Conservation (phyloP, 2,113 vertebrate species). For the Arvicanthis niloticus region DNA sequence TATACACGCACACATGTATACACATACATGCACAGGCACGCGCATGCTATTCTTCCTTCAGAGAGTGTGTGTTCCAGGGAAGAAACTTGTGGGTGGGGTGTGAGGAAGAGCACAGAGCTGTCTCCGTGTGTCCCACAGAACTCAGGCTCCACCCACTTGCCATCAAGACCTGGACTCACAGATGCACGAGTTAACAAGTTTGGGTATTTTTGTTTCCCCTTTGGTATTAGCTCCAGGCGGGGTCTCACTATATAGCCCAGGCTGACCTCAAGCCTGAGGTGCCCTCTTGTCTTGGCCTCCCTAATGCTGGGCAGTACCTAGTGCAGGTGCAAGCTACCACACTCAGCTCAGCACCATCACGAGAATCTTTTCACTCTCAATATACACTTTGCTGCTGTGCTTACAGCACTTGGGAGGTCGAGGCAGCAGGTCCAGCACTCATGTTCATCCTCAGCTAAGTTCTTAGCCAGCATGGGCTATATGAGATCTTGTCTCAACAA, state of each 20-base stretch:
- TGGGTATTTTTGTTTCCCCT: too few species aligned
- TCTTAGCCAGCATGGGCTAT: background rate
- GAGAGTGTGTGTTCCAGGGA: background rate
- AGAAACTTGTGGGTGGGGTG: background rate
- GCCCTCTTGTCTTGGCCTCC: background rate
- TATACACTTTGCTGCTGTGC: background rate
- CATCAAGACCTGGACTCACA: background rate
- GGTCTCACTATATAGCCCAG: background rate
- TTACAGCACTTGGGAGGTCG: background rate
- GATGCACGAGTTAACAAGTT: background rate
- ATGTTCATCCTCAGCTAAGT: background rate
- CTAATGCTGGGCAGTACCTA: background rate
- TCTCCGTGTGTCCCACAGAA: background rate
- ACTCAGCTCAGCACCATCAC: background rate
- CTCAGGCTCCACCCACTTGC: background rate
- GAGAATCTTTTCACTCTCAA: background rate
- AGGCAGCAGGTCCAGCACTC: background rate
- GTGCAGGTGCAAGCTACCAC: rapidly evolving
- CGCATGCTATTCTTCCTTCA: background rate
- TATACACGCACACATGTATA: background rate
- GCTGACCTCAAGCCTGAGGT: background rate
- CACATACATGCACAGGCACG: too few species aligned
- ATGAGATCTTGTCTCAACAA: too few species aligned
- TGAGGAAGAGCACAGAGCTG: background rate
- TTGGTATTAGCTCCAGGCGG: background rate